Conservation (phyloP, 2,797 vertebrate genomes). For the Zenarchopterus dispar region DNA sequence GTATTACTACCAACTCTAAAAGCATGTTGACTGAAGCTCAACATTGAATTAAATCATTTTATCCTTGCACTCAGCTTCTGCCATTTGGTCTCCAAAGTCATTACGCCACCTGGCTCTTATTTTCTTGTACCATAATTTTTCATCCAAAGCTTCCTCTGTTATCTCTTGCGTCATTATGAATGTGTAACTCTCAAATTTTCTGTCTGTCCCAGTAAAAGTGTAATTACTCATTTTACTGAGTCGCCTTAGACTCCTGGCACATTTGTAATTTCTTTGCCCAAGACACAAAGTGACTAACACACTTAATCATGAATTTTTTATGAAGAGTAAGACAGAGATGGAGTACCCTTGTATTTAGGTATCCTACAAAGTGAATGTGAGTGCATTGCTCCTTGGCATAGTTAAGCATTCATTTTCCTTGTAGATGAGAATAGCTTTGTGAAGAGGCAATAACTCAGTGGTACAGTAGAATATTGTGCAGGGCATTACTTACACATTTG, state of each 20-base stretch:
- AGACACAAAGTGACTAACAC: slow-evolving; percentile 20
- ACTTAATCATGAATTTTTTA: slow-evolving; percentile 32
- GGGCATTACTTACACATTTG: slow-evolving; percentile 27
- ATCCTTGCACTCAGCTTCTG: too few relatives aligned
- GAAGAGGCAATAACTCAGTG: slow-evolving; percentile 22
- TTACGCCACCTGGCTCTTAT: too few relatives aligned
- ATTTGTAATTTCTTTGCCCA: slow-evolving; percentile 10
- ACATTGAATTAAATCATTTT: too few relatives aligned
- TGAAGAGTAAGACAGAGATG: slow-evolving; percentile 17
- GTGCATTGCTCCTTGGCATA: slow-evolving; percentile 32
- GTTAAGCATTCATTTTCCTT: slow-evolving; percentile 37
- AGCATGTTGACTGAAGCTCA: too few relatives aligned
- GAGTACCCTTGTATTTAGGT: slow-evolving; percentile 2
- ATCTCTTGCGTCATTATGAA: too few relatives aligned
- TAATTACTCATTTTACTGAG: background rate
- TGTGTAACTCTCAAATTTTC: background rate
- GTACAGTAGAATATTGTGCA: slow-evolving; percentile 7
- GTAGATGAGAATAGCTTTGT: slow-evolving; percentile 27
- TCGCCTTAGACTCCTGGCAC: background rate
- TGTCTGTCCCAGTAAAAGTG: background rate
- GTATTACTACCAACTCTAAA: too few relatives aligned
- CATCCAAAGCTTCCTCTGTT: background rate
- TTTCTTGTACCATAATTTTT: background rate
- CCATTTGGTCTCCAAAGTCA: too few relatives aligned
- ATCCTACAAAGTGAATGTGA: slow-evolving; percentile 22